phyloP scores from a whole-genome alignment of 2,888 invertebrate species.

The Pachymerium ferrugineum region DNA sequence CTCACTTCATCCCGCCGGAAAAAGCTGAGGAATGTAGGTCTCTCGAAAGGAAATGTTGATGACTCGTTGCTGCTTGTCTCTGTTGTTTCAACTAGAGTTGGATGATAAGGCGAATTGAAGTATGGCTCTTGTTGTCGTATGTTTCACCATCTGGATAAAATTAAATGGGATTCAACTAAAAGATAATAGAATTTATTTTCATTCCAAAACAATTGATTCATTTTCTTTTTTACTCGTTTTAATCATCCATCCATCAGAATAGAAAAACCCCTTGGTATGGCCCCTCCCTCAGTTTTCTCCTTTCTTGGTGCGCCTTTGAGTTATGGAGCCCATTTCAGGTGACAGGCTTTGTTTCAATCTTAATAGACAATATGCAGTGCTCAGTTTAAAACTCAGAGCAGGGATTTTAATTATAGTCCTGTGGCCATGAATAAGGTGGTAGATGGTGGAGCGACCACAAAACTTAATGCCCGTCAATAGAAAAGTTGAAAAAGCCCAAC shows the following conservation, averaged over 20 bases:
- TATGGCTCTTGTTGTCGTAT: no score
- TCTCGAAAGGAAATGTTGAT: background rate
- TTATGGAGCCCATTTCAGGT: constrained; percentile 25
- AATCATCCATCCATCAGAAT: background rate
- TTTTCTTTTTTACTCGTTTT: background rate
- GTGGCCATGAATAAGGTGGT: background rate
- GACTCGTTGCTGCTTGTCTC: background rate
- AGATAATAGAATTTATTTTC: no score
- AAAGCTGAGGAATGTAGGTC: constrained; percentile 5
- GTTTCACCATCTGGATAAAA: background rate
- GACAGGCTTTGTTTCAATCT: constrained; percentile 30
- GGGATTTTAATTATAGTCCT: constrained; percentile 5
- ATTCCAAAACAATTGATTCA: no score
- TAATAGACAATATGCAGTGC: constrained; percentile 28
- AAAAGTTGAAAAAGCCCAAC: background rate
- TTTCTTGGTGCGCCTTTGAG: constrained; percentile 1
- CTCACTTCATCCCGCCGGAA: constrained; percentile 5
- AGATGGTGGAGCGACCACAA: background rate
- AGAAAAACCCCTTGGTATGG: background rate
- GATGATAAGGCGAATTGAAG: constrained; percentile 10
- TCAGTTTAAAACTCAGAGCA: background rate
- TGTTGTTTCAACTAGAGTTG: background rate
- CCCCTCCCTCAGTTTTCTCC: background rate
- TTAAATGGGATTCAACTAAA: background rate
- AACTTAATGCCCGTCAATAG: background rate